Evolutionary conservation across 2,797 vertebrate genomes (phyloP).

Genomic region (Malacoraja senta): DNA sequence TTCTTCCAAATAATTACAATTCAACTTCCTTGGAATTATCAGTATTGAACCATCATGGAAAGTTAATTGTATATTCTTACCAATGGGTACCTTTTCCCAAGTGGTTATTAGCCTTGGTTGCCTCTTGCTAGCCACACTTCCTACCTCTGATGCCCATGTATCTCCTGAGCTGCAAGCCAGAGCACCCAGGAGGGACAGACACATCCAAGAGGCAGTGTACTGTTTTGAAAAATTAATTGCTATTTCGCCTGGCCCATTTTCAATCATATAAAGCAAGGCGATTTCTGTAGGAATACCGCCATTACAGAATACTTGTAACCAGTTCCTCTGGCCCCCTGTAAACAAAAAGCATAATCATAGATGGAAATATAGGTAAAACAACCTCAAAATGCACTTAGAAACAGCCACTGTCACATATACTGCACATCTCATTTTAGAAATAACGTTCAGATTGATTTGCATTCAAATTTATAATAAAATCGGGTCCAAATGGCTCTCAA

Average conservation of each 20-base stretch:
- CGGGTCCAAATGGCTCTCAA: background rate
- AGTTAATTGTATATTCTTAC: slow-evolving; percentile 55
- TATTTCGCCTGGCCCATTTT: slow-evolving; percentile 87
- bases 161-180: slow-evolving; percentile 82
- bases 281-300: slow-evolving; percentile 85
- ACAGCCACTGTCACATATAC: background rate
- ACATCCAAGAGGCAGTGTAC: slow-evolving; percentile 92
- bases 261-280: slow-evolving; percentile 90
- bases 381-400: background rate
- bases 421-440: background rate
- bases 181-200: slow-evolving; percentile 80
- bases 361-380: background rate
- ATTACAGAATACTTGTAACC: slow-evolving; percentile 92
- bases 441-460: background rate
- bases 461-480: background rate
- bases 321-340: slow-evolving; percentile 88
- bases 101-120: slow-evolving; percentile 82
- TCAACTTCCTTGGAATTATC: too few relatives aligned
- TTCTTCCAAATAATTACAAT: background rate
- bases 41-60: background rate
- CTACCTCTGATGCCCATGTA: slow-evolving; percentile 93
- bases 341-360: slow-evolving; percentile 39
- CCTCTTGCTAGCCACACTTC: slow-evolving; percentile 71
- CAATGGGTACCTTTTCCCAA: slow-evolving; percentile 82
- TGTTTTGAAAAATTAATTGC: slow-evolving; percentile 83